Evolutionary conservation across 2,888 invertebrate genomes (phyloP), one percentile per base, ranked within the genome.

Genomic region (Endotricha flammealis): DNA sequence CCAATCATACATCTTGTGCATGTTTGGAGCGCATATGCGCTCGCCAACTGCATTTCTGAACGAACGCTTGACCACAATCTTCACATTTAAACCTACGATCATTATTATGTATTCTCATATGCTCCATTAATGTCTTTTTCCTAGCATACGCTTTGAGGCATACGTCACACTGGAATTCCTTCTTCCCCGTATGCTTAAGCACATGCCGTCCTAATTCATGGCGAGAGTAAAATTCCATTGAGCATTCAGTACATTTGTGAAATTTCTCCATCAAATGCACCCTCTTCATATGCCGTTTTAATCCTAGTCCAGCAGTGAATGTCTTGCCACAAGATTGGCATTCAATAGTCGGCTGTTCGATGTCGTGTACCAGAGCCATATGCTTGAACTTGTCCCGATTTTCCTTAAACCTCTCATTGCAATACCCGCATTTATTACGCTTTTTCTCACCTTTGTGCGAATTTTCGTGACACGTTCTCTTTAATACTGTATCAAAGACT

Each of bases 161-260:
- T 1, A 76, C 42, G 2, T 61, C 53, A 39, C 85, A 83, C 29
- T 65, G 53, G 32, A 62, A 77, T 2, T 64, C 59, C 42, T 63
- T 72, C n/a, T 53, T 50, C 4, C 65, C 70, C 0, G 68, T 65
- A 44, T 83, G 80, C 23, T 64, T 75, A 7, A 69, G 48, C 56
- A 61, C 56, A 27, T 76, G 75, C 2, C 48, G 50, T 1, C 50
- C 54, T 7, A 68, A 32, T 12, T 50, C 54, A 2, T 38, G 29
- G 17, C 42, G 41, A 0, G 42, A 49, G 25, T 56, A 70, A 41
- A 75, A 77, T 0, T 53, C 53, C 48, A 70, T 81, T 1, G 74
- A 77, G 24, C 88, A 88, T 3, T 65, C 46, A 0, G 60, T 48
- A 29, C 88, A 88, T 3, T 63, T 60, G 24, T 72, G 70, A n/a